phyloP scores from a whole-genome alignment of 1,140 invertebrate species.

The Octopus sinensis region DNA sequence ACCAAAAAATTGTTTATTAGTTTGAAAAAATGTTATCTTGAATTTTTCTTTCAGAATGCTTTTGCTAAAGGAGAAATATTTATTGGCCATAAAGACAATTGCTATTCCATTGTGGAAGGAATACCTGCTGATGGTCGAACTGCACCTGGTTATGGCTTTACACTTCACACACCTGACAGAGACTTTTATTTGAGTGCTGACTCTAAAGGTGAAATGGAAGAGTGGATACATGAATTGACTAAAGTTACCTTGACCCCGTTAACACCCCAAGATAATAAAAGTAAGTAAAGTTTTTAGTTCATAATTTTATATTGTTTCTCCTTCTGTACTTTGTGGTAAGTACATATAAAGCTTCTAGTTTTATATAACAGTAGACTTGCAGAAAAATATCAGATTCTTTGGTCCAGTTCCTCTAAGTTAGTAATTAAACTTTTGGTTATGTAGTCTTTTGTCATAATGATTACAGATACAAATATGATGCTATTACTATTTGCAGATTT shows the following conservation, averaged over 20 bases:
- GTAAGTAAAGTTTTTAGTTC: conserved; percentile 59
- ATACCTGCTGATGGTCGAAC: conserved; percentile 65
- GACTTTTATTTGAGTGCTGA: conserved; percentile 79
- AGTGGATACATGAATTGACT: conserved; percentile 74
- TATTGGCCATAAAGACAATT: conserved; percentile 73
- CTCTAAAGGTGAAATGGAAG: conserved; percentile 71
- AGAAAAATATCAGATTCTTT: too few species aligned
- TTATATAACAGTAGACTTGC: too few species aligned
- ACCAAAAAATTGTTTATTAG: background rate
- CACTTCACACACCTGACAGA: conserved; percentile 78
- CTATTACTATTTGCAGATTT: too few species aligned
- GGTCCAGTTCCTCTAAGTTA: too few species aligned
- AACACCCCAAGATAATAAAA: conserved; percentile 74
- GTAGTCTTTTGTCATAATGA: too few species aligned
- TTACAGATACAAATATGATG: too few species aligned
- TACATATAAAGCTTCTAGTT: too few species aligned
- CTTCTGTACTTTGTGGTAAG: too few species aligned
- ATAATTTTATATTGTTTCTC: too few species aligned
- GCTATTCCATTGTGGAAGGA: conserved; percentile 67
- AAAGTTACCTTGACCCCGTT: conserved; percentile 73
- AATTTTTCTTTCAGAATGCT: conserved; percentile 64
- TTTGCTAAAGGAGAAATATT: conserved; percentile 89
- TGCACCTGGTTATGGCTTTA: conserved; percentile 75
- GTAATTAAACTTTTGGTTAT: too few species aligned
- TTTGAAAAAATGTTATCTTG: background rate